Evolutionary conservation across 2,113 vertebrate species (phyloP).

Genomic region (Malaclemys terrapin): DNA sequence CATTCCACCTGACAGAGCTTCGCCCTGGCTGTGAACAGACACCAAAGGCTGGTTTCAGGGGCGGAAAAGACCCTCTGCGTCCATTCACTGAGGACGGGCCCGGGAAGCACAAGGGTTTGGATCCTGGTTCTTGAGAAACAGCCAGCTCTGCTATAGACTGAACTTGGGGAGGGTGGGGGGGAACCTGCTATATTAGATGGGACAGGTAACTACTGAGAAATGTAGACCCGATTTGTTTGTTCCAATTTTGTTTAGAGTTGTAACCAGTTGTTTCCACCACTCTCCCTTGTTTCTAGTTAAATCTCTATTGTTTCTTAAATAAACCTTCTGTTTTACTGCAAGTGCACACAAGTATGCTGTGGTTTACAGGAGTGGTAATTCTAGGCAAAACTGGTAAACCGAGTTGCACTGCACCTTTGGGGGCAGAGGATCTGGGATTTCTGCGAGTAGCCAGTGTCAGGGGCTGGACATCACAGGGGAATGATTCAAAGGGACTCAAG

Average conservation of each 20-base stretch:
- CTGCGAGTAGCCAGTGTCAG: background rate
- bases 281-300: background rate
- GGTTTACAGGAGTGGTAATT: no score
- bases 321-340: background rate
- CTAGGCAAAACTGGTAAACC: background rate
- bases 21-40: background rate
- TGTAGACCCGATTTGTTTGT: no score
- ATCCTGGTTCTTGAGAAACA: no score
- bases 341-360: background rate
- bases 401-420: no score
- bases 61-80: background rate
- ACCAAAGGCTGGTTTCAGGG: background rate
- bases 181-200: background rate
- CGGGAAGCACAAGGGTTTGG: no score
- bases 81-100: background rate
- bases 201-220: background rate
- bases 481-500: background rate
- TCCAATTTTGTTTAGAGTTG: background rate
- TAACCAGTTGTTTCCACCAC: background rate
- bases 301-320: background rate
- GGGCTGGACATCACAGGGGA: background rate
- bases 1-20: background rate
- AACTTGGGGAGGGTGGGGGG: no score
- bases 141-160: no score
- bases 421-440: background rate